Conservation (phyloP, 2,888 invertebrate species). For the Eilema depressum region DNA sequence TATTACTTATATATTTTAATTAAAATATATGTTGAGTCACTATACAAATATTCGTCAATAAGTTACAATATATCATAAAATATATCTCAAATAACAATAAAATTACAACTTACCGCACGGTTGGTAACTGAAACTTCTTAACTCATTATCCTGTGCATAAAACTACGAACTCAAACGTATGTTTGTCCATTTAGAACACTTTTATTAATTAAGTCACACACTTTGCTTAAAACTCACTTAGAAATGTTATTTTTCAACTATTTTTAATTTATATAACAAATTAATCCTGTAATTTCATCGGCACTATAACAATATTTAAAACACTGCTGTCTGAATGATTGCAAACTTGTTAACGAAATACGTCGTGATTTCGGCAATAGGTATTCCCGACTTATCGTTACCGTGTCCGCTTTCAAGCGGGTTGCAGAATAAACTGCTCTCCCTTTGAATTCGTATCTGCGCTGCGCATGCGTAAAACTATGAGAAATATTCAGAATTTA, state of each 20-base stretch:
- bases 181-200: slow-evolving; percentile 25
- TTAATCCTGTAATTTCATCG: not conserved
- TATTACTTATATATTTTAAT: no score
- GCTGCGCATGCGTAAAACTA: slow-evolving; percentile 46
- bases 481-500: slow-evolving; percentile 22
- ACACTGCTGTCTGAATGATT: slow-evolving; percentile 17
- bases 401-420: slow-evolving; percentile 44
- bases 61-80: no score
- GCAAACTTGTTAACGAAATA: slow-evolving; percentile 11
- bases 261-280: slow-evolving; percentile 10
- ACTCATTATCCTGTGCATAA: slow-evolving; percentile 12
- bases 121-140: slow-evolving; percentile 12
- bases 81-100: not conserved
- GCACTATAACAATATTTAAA: slow-evolving; percentile 14
- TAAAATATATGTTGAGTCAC: no score
- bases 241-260: slow-evolving; percentile 25
- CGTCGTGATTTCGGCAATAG: slow-evolving; percentile 29
- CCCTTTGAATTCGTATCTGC: slow-evolving; percentile 33
- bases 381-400: slow-evolving; percentile 19
- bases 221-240: slow-evolving; percentile 31
- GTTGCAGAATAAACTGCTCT: slow-evolving; percentile 51
- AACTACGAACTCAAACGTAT: slow-evolving; percentile 31
- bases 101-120: slow-evolving; percentile 31
- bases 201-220: slow-evolving; percentile 32
- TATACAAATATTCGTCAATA: no score